Evolutionary conservation across 2,113 vertebrate genomes (phyloP).

Genomic region (Nanorana parkeri): DNA sequence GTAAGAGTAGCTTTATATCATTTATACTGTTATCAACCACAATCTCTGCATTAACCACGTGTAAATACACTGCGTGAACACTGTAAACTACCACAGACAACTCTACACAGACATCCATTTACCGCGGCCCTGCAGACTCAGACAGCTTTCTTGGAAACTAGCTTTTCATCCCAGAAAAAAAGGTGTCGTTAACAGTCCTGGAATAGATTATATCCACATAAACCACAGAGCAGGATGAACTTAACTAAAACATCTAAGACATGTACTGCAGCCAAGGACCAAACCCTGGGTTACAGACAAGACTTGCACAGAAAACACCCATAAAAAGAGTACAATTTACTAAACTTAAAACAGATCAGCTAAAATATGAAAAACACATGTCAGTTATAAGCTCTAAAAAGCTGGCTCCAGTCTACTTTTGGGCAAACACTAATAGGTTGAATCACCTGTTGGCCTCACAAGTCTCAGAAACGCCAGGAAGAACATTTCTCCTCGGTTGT

Average conservation of each 20-base stretch:
- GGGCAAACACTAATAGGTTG: too few species aligned
- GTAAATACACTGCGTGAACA: background rate
- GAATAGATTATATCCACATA: conserved; percentile 27
- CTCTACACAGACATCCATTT: conserved; percentile 25
- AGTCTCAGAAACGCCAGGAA: too few species aligned
- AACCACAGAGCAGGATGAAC: conserved; percentile 26
- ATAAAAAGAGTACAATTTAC: background rate
- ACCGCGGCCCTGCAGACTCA: background rate
- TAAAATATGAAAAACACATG: too few species aligned
- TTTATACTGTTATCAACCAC: background rate
- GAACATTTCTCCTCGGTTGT: too few species aligned
- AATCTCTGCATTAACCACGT: background rate
- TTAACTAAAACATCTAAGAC: conserved; percentile 5
- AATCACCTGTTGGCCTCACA: too few species aligned
- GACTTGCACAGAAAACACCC: conserved; percentile 17
- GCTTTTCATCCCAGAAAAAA: conserved; percentile 35
- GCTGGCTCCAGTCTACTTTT: too few species aligned
- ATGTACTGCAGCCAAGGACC: conserved; percentile 14
- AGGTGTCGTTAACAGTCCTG: background rate
- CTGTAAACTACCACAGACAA: background rate
- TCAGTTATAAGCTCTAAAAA: too few species aligned
- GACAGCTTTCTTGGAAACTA: conserved; percentile 31
- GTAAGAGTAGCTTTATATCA: background rate
- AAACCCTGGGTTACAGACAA: conserved; percentile 28
- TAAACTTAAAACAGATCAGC: too few species aligned